Evolutionary conservation across 2,888 invertebrate species (phyloP).

Genomic region (Diaphora mendica): DNA sequence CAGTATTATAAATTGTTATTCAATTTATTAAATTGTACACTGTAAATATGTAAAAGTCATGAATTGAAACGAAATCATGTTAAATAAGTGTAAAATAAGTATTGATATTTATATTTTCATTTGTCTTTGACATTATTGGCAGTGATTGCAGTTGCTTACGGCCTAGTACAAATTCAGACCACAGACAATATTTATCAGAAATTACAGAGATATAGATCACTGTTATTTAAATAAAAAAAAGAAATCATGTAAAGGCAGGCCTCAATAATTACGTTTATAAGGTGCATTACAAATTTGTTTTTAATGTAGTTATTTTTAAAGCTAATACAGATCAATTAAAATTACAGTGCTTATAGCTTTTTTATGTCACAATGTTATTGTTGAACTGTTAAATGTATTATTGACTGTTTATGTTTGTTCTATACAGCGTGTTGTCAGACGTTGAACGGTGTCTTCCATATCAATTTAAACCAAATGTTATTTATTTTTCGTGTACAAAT

Average conservation of each 20-base stretch:
- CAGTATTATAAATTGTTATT: slow-evolving; percentile 47
- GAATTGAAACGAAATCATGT: slow-evolving; percentile 17
- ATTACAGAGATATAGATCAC: not conserved
- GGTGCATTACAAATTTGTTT: not conserved
- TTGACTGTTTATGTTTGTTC: slow-evolving; percentile 53
- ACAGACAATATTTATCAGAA: not conserved
- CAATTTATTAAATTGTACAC: slow-evolving; percentile 29
- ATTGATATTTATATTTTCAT: not conserved
- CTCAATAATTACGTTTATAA: not conserved
- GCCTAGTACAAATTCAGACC: not conserved
- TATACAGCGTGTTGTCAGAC: slow-evolving; percentile 49
- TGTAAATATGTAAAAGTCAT: slow-evolving; percentile 38
- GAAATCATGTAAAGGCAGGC: not conserved
- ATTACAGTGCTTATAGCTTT: slow-evolving; percentile 30
- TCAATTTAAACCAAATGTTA: slow-evolving; percentile 54
- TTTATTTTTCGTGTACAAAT: slow-evolving; percentile 49
- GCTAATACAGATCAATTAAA: slow-evolving; percentile 2
- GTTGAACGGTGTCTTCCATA: slow-evolving; percentile 75
- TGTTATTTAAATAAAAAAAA: not conserved
- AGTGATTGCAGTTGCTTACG: not conserved
- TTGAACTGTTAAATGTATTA: slow-evolving; percentile 41
- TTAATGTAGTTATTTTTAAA: slow-evolving; percentile 20
- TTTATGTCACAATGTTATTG: slow-evolving; percentile 34
- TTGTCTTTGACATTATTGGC: not conserved
- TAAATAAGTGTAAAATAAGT: not conserved